Evolutionary conservation across 2,113 vertebrate species (phyloP), one percentile per base, ranked within the genome.

Genomic region (Notothenia rossii): DNA sequence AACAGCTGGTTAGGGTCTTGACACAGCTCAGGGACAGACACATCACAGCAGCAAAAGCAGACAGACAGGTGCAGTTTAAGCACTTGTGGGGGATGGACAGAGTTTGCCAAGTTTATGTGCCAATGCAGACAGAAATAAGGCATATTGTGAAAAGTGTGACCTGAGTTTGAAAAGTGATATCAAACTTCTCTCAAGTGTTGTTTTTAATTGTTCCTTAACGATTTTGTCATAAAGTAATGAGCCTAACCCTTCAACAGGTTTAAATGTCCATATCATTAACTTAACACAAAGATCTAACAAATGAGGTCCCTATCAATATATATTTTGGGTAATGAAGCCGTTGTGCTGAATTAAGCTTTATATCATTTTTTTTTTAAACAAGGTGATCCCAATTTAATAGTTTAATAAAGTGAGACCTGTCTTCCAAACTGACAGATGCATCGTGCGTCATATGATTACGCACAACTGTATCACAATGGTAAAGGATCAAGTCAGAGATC

Each of bases 51-150:
- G 69, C 58, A 60, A 40, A 71, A 69, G 64, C 49, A 71, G 43
- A 48, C 58, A 61, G 75, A 74, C 85, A 84, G 73, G 64, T 84
- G 77, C 49, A 81, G 77, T 49, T 43, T 65, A n/a, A 65, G 25
- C 58, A 68, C 61, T 43, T 49, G 53, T 64, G 51, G 59, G 50
- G 40, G 53, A 59, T 53, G 48, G 58, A 59, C 15, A 61, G 36
- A 48, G 58, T 48, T 59, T 54, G 78, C 17, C 55, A 63, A 5
- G 51, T 73, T 81, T 46, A 43, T 65, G 33, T 50, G 70, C 13
- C 15, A 51, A 40, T 61, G 18, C 55, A n/a, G 53, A n/a, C 25
- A 58, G 53, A 17, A 36, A 45, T 10, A 7, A 53, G n/a, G n/a
- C 48, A 6, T 20, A 25, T 8, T 22, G 12, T 5, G 13, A 11